Percentiles rank a stretch among this genome's conserved stretches.
Conservation (phyloP, 2,888 invertebrate species). For the Hylaea fasciaria region DNA sequence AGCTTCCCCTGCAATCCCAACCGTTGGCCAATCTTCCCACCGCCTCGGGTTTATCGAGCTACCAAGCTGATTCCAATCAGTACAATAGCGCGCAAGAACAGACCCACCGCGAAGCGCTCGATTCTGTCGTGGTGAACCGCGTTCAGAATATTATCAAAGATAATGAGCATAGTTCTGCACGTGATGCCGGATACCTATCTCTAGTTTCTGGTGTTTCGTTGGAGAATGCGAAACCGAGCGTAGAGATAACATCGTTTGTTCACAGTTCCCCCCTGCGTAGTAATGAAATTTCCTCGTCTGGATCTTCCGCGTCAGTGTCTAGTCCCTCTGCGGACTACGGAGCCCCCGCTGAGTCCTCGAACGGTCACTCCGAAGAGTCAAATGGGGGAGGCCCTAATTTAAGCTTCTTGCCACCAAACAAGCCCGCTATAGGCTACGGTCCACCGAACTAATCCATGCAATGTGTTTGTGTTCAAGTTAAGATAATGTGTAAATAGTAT, state of each 20-base stretch:
- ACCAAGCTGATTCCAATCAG: constrained; percentile 72
- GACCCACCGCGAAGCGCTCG: constrained; percentile 65
- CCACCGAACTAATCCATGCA: constrained; percentile 60
- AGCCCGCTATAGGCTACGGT: constrained; percentile 69
- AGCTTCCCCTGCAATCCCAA: constrained; percentile 54
- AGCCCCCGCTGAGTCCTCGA: constrained; percentile 53
- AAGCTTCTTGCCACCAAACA: constrained; percentile 68
- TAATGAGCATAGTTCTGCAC: constrained; percentile 72
- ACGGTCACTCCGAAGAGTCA: constrained; percentile 41
- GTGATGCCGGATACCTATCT: constrained; percentile 69
- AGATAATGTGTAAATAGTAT: constrained; percentile 51
- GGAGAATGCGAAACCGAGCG: constrained; percentile 71
- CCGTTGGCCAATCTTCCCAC: constrained; percentile 43
- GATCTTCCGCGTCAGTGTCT: constrained; percentile 46
- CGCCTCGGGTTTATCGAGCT: constrained; percentile 60
- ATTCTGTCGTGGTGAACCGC: constrained; percentile 66
- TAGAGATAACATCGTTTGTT: constrained; percentile 75
- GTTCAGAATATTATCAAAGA: constrained; percentile 75
- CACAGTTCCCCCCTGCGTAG: constrained; percentile 63
- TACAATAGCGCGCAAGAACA: constrained; percentile 59
- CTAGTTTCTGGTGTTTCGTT: constrained; percentile 75
- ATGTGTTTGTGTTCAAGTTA: constrained; percentile 35
- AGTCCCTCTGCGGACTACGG: constrained; percentile 55
- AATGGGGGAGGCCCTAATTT: constrained; percentile 44
- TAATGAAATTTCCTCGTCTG: constrained; percentile 41